Percentiles rank a stretch among this genome's conserved stretches.
phyloP scores from a whole-genome alignment of 1,140 invertebrate species.

The Microplitis demolitor region DNA sequence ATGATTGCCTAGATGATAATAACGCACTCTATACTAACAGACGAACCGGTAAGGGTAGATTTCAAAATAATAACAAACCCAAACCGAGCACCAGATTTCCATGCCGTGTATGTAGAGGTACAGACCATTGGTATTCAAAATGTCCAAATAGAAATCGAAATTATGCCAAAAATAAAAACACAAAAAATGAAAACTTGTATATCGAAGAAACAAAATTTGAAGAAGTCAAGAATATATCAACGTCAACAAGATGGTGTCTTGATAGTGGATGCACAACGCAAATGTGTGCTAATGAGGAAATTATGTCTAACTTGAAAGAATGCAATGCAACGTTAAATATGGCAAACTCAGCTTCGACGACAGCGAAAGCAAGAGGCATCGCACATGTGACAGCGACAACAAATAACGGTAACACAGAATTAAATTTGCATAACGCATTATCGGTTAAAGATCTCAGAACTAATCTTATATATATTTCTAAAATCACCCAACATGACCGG shows the following conservation, averaged over 20 bases:
- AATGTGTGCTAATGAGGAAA: background rate
- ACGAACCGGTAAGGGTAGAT: background rate
- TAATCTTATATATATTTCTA: too few species aligned
- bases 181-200: too few species aligned
- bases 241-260: constrained; percentile 2
- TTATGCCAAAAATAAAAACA: too few species aligned
- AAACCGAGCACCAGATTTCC: too few species aligned
- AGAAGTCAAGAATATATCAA: background rate
- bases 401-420: too few species aligned
- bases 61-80: background rate
- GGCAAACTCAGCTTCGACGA: constrained; percentile 4
- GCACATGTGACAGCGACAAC: too few species aligned
- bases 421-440: too few species aligned
- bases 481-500: too few species aligned
- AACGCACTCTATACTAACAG: background rate
- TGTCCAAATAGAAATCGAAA: too few species aligned
- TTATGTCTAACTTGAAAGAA: background rate
- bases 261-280: constrained; percentile 15
- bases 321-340: background rate
- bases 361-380: too few species aligned
- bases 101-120: constrained; percentile 31
- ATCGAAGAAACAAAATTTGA: too few species aligned
- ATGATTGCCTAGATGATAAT: background rate
- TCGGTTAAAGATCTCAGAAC: too few species aligned
- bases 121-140: constrained; percentile 29